Conservation (phyloP, 37 sponge, comb jelly and placozoan species). For the Axinella damicornis region DNA sequence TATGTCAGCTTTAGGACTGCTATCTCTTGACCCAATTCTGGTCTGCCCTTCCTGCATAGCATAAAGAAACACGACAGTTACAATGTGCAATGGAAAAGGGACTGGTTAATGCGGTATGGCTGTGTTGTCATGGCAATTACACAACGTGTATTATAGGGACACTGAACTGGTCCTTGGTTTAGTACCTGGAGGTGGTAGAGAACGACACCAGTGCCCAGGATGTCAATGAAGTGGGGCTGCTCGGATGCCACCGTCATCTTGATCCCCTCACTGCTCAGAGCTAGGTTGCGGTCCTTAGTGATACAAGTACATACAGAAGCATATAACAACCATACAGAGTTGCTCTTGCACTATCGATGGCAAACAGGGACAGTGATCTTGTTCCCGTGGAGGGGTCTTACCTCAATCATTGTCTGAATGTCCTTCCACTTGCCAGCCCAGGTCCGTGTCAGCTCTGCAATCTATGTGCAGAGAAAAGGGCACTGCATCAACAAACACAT, state of each 20-base stretch:
- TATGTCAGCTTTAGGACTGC: constrained; percentile 27
- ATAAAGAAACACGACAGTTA: neutral
- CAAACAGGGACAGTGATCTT: too few species aligned
- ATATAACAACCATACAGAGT: too few species aligned
- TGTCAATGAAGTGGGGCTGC: constrained; percentile 84
- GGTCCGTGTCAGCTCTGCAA: constrained; percentile 72
- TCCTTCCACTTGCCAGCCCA: constrained; percentile 93
- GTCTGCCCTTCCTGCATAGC: constrained; percentile 24
- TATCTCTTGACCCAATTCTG: constrained; percentile 12
- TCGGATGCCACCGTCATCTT: constrained; percentile 85
- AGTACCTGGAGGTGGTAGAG: constrained; percentile 79
- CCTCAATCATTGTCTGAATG: constrained; percentile 81
- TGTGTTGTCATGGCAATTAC: too few species aligned
- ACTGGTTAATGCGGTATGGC: too few species aligned
- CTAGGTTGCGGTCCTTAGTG: constrained; percentile 83
- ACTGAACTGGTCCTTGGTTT: too few species aligned
- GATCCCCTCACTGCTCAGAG: constrained; percentile 83
- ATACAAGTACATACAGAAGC: too few species aligned
- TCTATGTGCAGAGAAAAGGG: constrained; percentile 27
- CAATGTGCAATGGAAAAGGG: too few species aligned
- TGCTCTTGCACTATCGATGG: too few species aligned
- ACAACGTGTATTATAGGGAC: too few species aligned
- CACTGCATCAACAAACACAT: too few species aligned
- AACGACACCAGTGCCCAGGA: constrained; percentile 70
- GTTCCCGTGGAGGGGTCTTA: neutral